Percentiles rank a stretch among this genome's conserved stretches.
Evolutionary conservation across 2,888 invertebrate species (phyloP).

Genomic region (Metalampra italica): DNA sequence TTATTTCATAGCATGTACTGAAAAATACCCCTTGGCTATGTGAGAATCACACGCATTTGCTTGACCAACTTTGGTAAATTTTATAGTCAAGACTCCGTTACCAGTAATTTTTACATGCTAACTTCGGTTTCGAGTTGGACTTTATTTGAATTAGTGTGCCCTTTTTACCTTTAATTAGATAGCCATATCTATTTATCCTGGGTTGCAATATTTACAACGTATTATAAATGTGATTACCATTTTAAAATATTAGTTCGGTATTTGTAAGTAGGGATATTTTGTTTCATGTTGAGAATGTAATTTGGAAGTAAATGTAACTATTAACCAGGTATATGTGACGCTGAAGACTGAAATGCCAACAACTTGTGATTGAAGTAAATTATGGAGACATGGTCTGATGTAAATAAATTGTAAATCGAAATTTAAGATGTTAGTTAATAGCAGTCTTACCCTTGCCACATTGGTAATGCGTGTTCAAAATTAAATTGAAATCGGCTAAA

Average conservation of each 20-base stretch:
- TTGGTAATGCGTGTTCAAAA: slow-evolving; percentile 58
- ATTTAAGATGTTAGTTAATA: slow-evolving; percentile 39
- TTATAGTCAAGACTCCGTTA: too few relatives aligned
- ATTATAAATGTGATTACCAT: not conserved
- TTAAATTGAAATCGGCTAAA: slow-evolving; percentile 31
- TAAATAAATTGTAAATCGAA: slow-evolving; percentile 43
- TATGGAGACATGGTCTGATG: slow-evolving; percentile 50
- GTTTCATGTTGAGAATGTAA: not conserved
- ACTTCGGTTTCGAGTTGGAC: too few relatives aligned
- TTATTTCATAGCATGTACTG: not conserved
- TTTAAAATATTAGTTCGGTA: not conserved
- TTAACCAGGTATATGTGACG: slow-evolving; percentile 41
- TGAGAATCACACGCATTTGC: not conserved
- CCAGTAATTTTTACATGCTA: too few relatives aligned
- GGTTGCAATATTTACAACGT: too few relatives aligned
- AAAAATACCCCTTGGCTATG: not conserved
- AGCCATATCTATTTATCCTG: too few relatives aligned
- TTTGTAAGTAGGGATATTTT: not conserved
- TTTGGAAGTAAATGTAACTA: not conserved
- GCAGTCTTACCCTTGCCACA: slow-evolving; percentile 26
- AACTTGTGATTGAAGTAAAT: slow-evolving; percentile 63
- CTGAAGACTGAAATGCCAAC: slow-evolving; percentile 69
- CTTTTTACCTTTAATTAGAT: too few relatives aligned
- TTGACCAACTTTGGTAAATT: not conserved
- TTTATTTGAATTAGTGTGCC: too few relatives aligned